phyloP scores from a whole-genome alignment of 2,797 vertebrate species.

The Melopsittacus undulatus region DNA sequence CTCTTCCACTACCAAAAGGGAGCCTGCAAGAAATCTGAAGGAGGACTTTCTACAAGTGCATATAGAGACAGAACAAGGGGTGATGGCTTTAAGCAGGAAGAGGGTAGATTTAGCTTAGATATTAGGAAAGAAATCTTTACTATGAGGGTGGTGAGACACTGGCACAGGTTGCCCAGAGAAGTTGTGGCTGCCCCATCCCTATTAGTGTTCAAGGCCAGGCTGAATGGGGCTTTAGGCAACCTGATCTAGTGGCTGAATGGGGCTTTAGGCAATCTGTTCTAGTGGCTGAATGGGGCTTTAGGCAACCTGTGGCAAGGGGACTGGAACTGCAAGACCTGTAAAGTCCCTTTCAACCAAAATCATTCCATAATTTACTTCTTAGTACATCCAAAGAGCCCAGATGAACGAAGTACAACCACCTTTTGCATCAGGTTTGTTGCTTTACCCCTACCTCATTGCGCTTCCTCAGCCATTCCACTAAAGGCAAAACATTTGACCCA shows the following conservation, averaged over 20 bases:
- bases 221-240: not conserved
- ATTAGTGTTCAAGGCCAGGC: not conserved
- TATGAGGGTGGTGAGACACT: not conserved
- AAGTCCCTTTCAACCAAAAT: not conserved
- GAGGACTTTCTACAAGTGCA: not conserved
- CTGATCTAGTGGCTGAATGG: not conserved
- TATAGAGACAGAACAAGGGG: not conserved
- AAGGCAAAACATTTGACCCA: accelerated
- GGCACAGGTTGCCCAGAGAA: not conserved
- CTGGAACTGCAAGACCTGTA: not conserved
- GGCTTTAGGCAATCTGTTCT: not conserved
- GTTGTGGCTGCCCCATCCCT: not conserved
- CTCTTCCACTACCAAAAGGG: not conserved
- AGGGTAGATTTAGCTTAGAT: not conserved
- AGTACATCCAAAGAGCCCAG: not conserved
- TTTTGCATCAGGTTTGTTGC: not conserved
- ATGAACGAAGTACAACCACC: not conserved
- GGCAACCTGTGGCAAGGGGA: not conserved
- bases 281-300: no score
- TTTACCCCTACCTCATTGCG: accelerated
- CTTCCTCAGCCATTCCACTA: no score
- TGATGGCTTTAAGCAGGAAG: not conserved
- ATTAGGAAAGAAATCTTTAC: not conserved
- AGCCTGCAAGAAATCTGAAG: not conserved
- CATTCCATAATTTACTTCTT: not conserved